Base-by-base conservation (phyloP, 1,140 invertebrate species). In the Apocrypta bakeri region DNA sequence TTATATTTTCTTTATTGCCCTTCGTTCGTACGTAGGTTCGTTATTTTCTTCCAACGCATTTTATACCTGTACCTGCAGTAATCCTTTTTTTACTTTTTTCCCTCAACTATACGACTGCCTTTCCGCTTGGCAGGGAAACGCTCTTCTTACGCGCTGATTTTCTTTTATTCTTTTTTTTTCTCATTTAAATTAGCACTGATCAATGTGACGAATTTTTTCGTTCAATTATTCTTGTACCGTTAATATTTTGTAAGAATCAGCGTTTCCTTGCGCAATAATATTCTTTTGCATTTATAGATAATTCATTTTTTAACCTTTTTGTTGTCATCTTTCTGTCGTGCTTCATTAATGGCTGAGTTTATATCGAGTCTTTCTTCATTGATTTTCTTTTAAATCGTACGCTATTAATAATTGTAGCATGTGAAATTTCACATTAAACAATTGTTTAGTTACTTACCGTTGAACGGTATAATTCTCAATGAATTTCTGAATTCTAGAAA, bases 1-100 rank as follows among this genome's bases (percentile, higher is more conserved):
- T 83, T 88, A 82, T 90, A 79, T 89, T 84, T 89, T 90, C 42
- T 88, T 75, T 86, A 86, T 73, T 85, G 83, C 80, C 76, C 79
- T 74, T 82, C 40, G 83, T 84, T 80, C 77, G 68, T 75, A 33
- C 12, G 48, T 75, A 85, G 74, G 78, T 75, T 79, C 80, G 24
- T 82, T 79, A 71, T 68, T 86, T 69, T 84, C 17, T 84, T 83
- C 61, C 66, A 29, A 29, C 56, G 83, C 29, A 31, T 21, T 74
- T 14, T 63, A 0, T 82, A 12, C 79, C 31, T 12, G 21, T 48
- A 48, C 42, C 12, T 48, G 40, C 14, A 9, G 1, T 2, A 9
- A 42, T 12, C 40, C 21, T 83, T 42, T 80, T 69, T 56, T 56
- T 37, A 33, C 1, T 76, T 82, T 21, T 76, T 86, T 82, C 37